These are phyloP conservation scores for Echeneis naucrates DNA, from an alignment of 2,797 vertebrate species.

Conservation along the genomic window DNA sequence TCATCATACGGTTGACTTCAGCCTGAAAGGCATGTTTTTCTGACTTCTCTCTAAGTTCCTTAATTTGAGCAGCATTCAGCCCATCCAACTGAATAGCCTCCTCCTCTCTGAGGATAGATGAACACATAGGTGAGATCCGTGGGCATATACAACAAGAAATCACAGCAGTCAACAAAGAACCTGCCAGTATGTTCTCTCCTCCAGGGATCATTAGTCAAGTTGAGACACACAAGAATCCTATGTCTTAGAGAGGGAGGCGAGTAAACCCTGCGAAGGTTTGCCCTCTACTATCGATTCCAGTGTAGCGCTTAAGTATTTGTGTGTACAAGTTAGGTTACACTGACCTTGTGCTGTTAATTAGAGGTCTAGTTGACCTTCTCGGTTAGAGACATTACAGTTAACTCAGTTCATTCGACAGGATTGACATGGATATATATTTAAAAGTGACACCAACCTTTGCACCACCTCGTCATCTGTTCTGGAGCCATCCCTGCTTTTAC, in stretches of 20 bases:
- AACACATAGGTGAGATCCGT: slow-evolving; percentile 27
- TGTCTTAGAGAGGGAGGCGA: neutral
- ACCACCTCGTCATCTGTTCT: slow-evolving; percentile 97
- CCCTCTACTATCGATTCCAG: neutral
- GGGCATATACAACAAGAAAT: slow-evolving; percentile 7
- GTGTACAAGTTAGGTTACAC: slow-evolving; percentile 39
- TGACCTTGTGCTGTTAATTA: slow-evolving; percentile 55
- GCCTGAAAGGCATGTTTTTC: slow-evolving; percentile 98
- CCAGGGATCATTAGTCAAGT: neutral
- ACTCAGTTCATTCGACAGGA: neutral
- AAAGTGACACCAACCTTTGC: slow-evolving; percentile 87
- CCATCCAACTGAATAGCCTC: slow-evolving; percentile 97
- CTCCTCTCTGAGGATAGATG: slow-evolving; percentile 88
- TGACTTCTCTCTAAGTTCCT: slow-evolving; percentile 96
- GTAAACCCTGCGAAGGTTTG: neutral
- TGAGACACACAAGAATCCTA: neutral
- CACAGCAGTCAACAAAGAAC: slow-evolving; percentile 1
- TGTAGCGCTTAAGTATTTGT: slow-evolving; percentile 11
- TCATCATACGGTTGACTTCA: slow-evolving; percentile 99
- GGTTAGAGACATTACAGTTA: neutral
- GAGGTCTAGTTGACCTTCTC: slow-evolving; percentile 10
- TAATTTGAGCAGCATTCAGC: slow-evolving; percentile 96
- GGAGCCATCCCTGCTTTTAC: slow-evolving; percentile 97
- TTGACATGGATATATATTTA: neutral
- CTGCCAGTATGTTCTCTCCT: slow-evolving; percentile 5